A percentile compares a stretch with the other conserved stretches of the same genome.
Conservation (phyloP, 2,888 invertebrate genomes). For the Drosophila mulleri region DNA sequence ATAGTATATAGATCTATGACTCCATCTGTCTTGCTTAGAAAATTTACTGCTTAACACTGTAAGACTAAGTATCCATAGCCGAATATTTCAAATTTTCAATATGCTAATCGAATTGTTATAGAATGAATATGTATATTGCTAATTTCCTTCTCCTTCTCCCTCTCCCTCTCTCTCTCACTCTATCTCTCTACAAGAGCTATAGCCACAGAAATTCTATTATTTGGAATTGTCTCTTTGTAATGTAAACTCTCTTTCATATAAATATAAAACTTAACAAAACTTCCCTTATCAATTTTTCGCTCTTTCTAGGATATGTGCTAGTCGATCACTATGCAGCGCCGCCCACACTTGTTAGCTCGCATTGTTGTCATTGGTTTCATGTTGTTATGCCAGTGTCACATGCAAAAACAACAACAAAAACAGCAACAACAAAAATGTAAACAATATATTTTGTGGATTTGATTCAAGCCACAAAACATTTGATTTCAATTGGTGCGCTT, state of each 20-base stretch:
- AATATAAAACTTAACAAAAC: background rate
- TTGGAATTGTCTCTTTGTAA: background rate
- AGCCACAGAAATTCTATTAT: background rate
- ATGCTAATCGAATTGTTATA: background rate
- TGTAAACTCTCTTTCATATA: background rate
- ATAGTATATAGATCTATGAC: background rate
- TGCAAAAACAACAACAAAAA: conserved; percentile 9
- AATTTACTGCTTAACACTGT: background rate
- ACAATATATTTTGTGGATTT: conserved; percentile 66
- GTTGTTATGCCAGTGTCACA: conserved; percentile 53
- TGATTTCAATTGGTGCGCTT: conserved; percentile 62
- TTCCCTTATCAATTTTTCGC: background rate
- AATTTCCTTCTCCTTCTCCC: background rate
- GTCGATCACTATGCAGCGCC: background rate
- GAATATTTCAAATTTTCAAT: background rate
- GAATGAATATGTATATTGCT: background rate
- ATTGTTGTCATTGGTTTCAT: conserved; percentile 30
- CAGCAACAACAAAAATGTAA: conserved; percentile 4
- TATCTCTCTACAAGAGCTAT: background rate
- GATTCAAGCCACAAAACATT: conserved; percentile 69
- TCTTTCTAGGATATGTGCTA: background rate
- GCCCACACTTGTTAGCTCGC: conserved; percentile 2
- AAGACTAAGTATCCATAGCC: background rate
- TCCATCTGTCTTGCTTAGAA: background rate
- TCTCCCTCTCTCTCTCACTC: background rate